Base-by-base conservation (phyloP, 2,797 vertebrate genomes). In the Arnoldichthys spilopterus region DNA sequence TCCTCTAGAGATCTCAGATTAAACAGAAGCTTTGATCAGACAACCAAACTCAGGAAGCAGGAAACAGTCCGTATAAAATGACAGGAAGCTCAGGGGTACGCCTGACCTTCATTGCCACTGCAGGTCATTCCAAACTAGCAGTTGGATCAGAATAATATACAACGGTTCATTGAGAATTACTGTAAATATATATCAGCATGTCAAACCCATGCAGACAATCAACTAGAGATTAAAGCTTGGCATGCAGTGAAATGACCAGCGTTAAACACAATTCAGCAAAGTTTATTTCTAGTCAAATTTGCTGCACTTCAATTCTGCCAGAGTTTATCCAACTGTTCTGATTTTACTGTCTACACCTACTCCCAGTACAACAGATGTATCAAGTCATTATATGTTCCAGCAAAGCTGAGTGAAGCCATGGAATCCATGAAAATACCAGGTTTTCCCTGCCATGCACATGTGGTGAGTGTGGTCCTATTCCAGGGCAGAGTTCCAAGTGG, bases 401-500 rank as follows among this genome's bases (percentile, higher is more conserved):
- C 16, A 47, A 40, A 2, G 30, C 45, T 24, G 22, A 70, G 69
- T 47, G 45, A 30, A 49, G 16, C 28, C n/a, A 54, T 59, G 58
- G 43, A 61, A 81, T 81, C 58, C 78, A 71, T 61, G 45, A 66
- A 49, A 54, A 74, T 79, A 70, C 64, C 70, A 77, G 43, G 58
- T 74, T 56, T 70, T 64, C 56, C 71, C 73, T 47, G 45, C 30
- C 51, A 71, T 18, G 18, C 71, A 77, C 59, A 62, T 75, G 59
- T 75, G 61, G n/a, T 47, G 51, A 53, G 76, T 77, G 66, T 34
- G 32, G 58, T 54, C 43, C 67, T 76, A 54, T 81, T 76, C 77
- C 67, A 78, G 58, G 81, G 81, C 78, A 37, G 26, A 74, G 30
- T 24, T 83, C 83, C 81, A 84, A 84, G 70, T 74, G 43, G 73